Percentiles rank a stretch among this genome's conserved stretches.
phyloP scores from a whole-genome alignment of 2,888 invertebrate species.

The Leptopilina syphax region DNA sequence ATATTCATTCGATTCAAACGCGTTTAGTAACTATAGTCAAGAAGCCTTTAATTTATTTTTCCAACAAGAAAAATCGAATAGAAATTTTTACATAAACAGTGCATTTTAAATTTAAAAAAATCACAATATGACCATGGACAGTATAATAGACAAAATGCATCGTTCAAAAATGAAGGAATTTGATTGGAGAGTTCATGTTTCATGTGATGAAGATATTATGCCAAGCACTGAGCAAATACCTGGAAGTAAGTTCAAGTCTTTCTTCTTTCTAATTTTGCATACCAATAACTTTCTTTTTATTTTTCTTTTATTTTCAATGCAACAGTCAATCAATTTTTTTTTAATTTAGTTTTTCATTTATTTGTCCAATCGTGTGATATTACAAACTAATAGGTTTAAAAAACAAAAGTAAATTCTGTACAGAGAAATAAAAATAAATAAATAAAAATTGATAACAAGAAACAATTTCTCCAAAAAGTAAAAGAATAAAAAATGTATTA shows the following conservation, averaged over 20 bases:
- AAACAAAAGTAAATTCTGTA: no score
- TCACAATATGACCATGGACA: background rate
- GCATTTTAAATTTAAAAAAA: conserved; percentile 6
- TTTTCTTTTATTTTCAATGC: no score
- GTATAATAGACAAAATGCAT: background rate
- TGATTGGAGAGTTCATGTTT: conserved; percentile 29
- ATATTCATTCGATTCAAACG: conserved; percentile 31
- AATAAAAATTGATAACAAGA: no score
- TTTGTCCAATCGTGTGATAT: no score
- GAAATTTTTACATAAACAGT: background rate
- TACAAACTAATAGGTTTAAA: no score
- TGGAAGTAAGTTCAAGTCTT: conserved; percentile 68
- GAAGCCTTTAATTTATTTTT: background rate
- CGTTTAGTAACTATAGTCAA: conserved; percentile 2
- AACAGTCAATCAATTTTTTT: no score
- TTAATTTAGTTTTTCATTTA: no score
- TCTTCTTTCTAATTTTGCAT: background rate
- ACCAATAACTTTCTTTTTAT: no score
- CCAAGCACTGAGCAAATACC: conserved; percentile 69
- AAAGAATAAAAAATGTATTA: no score
- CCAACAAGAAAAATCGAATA: no score
- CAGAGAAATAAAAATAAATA: no score
- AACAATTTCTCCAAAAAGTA: no score
- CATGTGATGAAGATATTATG: conserved; percentile 66
- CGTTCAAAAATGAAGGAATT: conserved; percentile 32